A percentile compares a stretch with the other conserved stretches of the same genome.
These are phyloP conservation scores for Folsomia manolachei DNA, from an alignment of 2,888 invertebrate species.

Conservation along the genomic window DNA sequence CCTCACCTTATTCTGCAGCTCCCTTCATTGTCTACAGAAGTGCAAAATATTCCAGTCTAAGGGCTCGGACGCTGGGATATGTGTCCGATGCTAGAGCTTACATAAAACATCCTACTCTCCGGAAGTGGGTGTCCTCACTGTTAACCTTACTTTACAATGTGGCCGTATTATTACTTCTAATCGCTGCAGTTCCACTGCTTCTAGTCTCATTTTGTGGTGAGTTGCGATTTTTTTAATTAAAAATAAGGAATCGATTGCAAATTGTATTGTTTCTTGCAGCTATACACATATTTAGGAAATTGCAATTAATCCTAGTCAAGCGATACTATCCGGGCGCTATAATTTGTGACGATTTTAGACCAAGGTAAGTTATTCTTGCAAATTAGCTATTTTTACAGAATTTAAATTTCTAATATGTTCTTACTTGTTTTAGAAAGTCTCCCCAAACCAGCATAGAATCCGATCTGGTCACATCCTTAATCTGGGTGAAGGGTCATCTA, in stretches of 20 bases:
- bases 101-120: neutral
- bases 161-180: neutral
- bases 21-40: slow-evolving; percentile 14
- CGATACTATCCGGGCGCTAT: neutral
- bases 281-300: neutral
- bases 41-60: slow-evolving; percentile 5
- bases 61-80: neutral
- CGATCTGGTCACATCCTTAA: neutral
- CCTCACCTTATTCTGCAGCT: neutral
- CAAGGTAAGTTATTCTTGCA: slow-evolving; percentile 12
- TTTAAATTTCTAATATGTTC: neutral
- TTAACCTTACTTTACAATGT: neutral
- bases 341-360: slow-evolving; percentile 7
- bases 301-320: neutral
- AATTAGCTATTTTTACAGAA: neutral
- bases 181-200: neutral
- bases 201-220: slow-evolving; percentile 8
- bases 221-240: neutral
- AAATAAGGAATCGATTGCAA: neutral
- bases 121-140: too few relatives aligned
- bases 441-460: neutral
- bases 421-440: neutral
- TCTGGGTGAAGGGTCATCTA: slow-evolving; percentile 7
- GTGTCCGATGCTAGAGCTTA: neutral
- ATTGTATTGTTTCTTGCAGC: neutral